phyloP scores from a whole-genome alignment of 2,113 vertebrate species.

The Saguinus imperator region DNA sequence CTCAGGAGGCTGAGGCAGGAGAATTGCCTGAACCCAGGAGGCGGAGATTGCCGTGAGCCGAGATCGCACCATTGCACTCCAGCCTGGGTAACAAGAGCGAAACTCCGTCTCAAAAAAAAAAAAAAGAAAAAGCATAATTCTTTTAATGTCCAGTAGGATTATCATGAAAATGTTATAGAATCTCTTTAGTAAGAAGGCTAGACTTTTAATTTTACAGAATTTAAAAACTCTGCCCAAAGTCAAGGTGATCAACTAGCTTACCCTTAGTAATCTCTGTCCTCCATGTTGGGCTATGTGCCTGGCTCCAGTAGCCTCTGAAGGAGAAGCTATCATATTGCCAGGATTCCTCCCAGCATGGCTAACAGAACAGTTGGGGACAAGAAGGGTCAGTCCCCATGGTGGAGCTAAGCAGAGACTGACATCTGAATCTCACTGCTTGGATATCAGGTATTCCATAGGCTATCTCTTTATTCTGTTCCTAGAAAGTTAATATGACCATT shows the following conservation, averaged over 20 bases:
- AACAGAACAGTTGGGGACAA: background rate
- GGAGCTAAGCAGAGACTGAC: background rate
- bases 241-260: background rate
- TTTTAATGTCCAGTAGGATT: conserved; percentile 25
- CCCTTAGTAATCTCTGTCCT: background rate
- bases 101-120: too few species aligned
- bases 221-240: conserved; percentile 28
- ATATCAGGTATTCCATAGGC: background rate
- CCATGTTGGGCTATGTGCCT: background rate
- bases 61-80: too few species aligned
- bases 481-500: background rate
- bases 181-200: background rate
- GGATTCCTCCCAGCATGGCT: background rate
- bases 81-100: too few species aligned
- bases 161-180: conserved; percentile 10
- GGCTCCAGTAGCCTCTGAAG: background rate
- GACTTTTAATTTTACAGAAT: conserved; percentile 1
- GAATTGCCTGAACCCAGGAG: too few species aligned
- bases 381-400: background rate
- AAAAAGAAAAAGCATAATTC: background rate
- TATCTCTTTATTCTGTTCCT: background rate
- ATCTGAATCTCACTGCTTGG: background rate
- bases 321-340: background rate
- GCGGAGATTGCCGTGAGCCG: too few species aligned
- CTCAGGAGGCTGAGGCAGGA: too few species aligned